Evolutionary conservation across 2,797 vertebrate species (phyloP).

Genomic region (Neopelma chrysocephalum): DNA sequence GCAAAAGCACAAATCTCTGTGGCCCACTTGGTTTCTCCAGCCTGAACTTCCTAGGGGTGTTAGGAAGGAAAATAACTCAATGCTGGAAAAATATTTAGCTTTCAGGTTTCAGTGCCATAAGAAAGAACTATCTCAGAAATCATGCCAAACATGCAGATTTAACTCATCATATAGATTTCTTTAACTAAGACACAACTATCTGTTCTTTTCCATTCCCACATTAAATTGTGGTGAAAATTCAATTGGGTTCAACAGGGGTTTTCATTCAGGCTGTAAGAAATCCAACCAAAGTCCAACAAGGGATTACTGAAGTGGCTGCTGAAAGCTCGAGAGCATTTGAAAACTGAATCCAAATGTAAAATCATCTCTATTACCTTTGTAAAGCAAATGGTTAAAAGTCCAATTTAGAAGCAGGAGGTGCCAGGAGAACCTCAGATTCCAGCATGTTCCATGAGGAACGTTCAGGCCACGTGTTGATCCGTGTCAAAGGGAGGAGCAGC

Average conservation of each 20-base stretch:
- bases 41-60: background rate
- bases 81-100: background rate
- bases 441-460: accelerated
- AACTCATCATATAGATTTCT: background rate
- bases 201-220: background rate
- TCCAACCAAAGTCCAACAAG: background rate
- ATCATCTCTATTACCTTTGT: background rate
- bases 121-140: background rate
- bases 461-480: background rate
- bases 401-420: background rate
- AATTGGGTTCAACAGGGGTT: background rate
- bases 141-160: background rate
- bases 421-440: background rate
- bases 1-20: background rate
- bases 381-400: background rate
- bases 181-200: background rate
- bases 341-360: background rate
- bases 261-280: background rate
- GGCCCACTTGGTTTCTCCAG: background rate
- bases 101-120: no score
- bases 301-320: background rate
- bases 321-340: background rate
- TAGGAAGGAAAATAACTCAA: background rate
- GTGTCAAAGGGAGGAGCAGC: background rate
- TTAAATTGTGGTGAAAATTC: background rate